A percentile compares a stretch with the other conserved stretches of the same genome.
Conservation (phyloP, 2,113 vertebrate species). For the Rana temporaria region DNA sequence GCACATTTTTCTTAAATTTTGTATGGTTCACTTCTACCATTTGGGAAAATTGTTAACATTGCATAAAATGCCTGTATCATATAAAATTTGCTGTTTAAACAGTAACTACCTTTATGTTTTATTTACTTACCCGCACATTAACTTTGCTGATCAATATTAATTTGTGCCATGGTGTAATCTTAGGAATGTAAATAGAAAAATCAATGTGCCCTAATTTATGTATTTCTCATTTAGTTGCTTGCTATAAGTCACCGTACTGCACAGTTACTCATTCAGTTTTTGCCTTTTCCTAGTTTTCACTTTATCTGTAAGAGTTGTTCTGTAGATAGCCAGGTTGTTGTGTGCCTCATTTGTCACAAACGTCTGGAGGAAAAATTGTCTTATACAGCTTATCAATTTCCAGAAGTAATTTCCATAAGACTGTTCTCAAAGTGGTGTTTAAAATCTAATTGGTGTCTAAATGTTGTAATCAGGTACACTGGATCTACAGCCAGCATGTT, state of each 20-base stretch:
- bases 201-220: slow-evolving; percentile 44
- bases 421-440: too few relatives aligned
- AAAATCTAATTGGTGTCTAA: too few relatives aligned
- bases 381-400: too few relatives aligned
- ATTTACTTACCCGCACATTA: slow-evolving; percentile 29
- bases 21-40: too few relatives aligned
- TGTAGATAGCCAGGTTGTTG: too few relatives aligned
- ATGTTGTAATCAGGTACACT: too few relatives aligned
- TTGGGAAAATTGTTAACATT: background rate
- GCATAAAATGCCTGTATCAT: background rate
- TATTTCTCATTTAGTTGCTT: background rate
- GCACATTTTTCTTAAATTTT: too few relatives aligned
- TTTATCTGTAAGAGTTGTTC: background rate
- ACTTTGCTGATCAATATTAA: slow-evolving; percentile 51
- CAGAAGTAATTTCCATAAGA: too few relatives aligned
- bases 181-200: slow-evolving; percentile 41
- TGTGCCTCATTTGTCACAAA: too few relatives aligned
- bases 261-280: slow-evolving; percentile 29
- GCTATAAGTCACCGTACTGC: slow-evolving; percentile 13
- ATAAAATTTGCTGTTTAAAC: slow-evolving; percentile 14
- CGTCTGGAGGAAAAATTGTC: too few relatives aligned
- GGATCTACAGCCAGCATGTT: too few relatives aligned
- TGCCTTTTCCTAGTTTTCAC: slow-evolving; percentile 5
- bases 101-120: slow-evolving; percentile 38
- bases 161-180: slow-evolving; percentile 49